These are phyloP conservation scores for Sialia sialis DNA, from an alignment of 2,113 vertebrate species.

Conservation along the genomic window DNA sequence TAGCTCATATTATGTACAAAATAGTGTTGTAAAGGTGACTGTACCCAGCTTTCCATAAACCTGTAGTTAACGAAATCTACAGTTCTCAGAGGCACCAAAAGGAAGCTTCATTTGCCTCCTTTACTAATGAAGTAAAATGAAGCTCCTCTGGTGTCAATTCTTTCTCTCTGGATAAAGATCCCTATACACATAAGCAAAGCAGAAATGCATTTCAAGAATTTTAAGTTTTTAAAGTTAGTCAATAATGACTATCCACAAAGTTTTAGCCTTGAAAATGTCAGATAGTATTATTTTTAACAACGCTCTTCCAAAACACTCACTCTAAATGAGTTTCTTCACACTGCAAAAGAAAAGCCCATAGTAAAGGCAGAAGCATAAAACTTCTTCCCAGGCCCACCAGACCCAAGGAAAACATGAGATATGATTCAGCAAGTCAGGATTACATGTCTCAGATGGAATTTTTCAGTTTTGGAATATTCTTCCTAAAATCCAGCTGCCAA, in stretches of 20 bases:
- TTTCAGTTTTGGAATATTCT: neutral
- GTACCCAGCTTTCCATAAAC: neutral
- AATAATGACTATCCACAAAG: neutral
- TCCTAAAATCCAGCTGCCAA: neutral
- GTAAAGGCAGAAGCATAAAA: neutral
- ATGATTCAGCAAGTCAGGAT: neutral
- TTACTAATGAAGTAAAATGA: neutral
- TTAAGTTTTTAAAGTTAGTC: neutral
- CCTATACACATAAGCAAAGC: neutral
- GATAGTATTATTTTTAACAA: slow-evolving; percentile 2
- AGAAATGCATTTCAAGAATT: neutral
- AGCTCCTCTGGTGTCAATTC: neutral
- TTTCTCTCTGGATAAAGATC: neutral
- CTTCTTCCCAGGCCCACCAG: neutral
- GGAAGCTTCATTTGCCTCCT: neutral
- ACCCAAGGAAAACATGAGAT: neutral
- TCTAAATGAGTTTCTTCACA: neutral
- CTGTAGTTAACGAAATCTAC: neutral
- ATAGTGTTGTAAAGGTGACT: neutral
- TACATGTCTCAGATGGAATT: neutral
- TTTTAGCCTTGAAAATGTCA: neutral
- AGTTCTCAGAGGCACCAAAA: neutral
- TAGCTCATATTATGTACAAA: neutral
- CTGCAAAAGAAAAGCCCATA: neutral
- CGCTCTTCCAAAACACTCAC: neutral